Conservation (phyloP, 2,888 invertebrate species). For the Petrophora chlorosata region DNA sequence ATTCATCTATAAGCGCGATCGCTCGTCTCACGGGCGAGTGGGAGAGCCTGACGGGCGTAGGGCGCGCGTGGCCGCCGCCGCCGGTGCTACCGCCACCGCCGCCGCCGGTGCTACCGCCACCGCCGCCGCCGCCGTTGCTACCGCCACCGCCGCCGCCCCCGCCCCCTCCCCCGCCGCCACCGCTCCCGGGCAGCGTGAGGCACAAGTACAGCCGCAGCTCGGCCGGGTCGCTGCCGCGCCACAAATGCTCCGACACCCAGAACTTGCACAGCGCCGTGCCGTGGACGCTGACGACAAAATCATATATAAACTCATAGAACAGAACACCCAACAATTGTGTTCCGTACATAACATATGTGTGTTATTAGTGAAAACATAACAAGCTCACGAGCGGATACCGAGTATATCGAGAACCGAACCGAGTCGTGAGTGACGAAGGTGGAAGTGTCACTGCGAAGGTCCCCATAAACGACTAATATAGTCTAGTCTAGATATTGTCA, state of each 20-base stretch:
- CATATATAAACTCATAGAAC: conserved; percentile 1
- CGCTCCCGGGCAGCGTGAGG: conserved; percentile 43
- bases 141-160: conserved; percentile 6
- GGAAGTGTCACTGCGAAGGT: no score
- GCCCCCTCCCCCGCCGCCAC: background rate
- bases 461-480: no score
- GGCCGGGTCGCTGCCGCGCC: conserved; percentile 56
- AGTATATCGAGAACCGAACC: no score
- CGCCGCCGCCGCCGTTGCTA: conserved; percentile 11
- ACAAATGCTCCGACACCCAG: conserved; percentile 55
- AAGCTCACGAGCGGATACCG: no score
- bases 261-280: conserved; percentile 59
- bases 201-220: conserved; percentile 56
- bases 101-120: conserved; percentile 9
- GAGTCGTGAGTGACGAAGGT: no score
- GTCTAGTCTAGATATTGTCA: no score
- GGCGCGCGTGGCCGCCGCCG: background rate
- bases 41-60: conserved; percentile 52
- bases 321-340: background rate
- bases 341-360: background rate
- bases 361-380: no score
- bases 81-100: background rate
- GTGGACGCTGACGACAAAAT: conserved; percentile 35
- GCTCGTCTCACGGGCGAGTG: conserved; percentile 49
- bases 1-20: conserved; percentile 43